phyloP scores from a whole-genome alignment of 2,888 invertebrate genomes.

The Nemotelus nigrinus region DNA sequence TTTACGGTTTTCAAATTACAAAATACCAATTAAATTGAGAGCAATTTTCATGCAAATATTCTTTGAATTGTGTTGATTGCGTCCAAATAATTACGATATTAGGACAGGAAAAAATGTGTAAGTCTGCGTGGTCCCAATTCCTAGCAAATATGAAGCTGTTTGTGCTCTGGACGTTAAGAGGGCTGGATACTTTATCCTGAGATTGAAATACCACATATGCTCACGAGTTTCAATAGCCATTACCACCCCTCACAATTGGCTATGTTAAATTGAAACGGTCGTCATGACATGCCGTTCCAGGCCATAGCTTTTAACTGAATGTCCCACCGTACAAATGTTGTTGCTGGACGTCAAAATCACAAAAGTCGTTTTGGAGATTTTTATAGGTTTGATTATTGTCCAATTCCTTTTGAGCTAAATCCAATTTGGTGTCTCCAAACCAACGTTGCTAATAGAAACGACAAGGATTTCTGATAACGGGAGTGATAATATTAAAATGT shows the following conservation, averaged over 20 bases:
- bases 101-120: too few relatives aligned
- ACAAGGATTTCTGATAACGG: conserved; percentile 23
- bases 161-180: too few relatives aligned
- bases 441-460: neutral
- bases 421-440: conserved; percentile 13
- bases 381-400: conserved; percentile 30
- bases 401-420: conserved; percentile 27
- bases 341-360: conserved; percentile 41
- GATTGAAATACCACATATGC: conserved; percentile 1
- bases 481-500: conserved; percentile 40
- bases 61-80: too few relatives aligned
- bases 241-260: conserved; percentile 31
- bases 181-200: too few relatives aligned
- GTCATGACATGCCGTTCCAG: neutral
- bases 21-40: too few relatives aligned
- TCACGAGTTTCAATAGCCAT: conserved; percentile 10
- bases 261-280: conserved; percentile 40
- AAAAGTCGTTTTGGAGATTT: conserved; percentile 34
- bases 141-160: too few relatives aligned
- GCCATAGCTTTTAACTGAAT: neutral
- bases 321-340: conserved; percentile 38
- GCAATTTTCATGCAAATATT: too few relatives aligned
- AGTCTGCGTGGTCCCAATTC: too few relatives aligned
- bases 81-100: too few relatives aligned
- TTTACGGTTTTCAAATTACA: too few relatives aligned